These are phyloP conservation scores for Sardinella longiceps DNA, from an alignment of 2,797 vertebrate species.

Conservation along the genomic window DNA sequence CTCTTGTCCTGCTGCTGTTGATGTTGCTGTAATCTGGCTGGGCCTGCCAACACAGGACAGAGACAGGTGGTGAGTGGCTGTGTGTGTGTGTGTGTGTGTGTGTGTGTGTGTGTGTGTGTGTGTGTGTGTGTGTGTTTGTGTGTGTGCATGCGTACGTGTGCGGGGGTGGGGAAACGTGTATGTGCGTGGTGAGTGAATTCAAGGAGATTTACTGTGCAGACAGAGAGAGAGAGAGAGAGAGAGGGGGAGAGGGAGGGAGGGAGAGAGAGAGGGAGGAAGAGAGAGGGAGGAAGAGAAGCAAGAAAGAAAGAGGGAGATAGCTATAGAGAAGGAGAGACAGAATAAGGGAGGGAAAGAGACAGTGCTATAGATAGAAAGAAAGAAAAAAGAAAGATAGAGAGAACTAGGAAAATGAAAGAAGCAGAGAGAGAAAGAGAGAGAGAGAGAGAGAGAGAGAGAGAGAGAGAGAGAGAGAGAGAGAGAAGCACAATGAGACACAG, in stretches of 20 bases:
- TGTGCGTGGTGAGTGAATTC: background rate
- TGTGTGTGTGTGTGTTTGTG: background rate
- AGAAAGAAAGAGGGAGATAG: background rate
- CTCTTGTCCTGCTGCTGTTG: conserved; percentile 14
- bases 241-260: background rate
- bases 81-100: background rate
- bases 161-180: background rate
- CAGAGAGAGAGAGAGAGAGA: background rate
- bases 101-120: background rate
- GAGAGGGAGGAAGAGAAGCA: background rate
- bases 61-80: conserved; percentile 18
- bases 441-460: background rate
- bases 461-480: background rate
- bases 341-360: background rate
- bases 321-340: background rate
- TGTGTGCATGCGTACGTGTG: background rate
- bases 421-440: background rate
- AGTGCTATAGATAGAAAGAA: background rate
- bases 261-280: background rate
- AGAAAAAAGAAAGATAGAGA: background rate
- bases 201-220: background rate
- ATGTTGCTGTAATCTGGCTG: conserved; percentile 14
- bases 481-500: background rate
- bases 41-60: background rate
- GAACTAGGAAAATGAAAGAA: too few species aligned